A percentile compares a stretch with the other conserved stretches of the same genome.
Conservation (phyloP, 2,113 vertebrate species). For the Dascyllus trimaculatus region DNA sequence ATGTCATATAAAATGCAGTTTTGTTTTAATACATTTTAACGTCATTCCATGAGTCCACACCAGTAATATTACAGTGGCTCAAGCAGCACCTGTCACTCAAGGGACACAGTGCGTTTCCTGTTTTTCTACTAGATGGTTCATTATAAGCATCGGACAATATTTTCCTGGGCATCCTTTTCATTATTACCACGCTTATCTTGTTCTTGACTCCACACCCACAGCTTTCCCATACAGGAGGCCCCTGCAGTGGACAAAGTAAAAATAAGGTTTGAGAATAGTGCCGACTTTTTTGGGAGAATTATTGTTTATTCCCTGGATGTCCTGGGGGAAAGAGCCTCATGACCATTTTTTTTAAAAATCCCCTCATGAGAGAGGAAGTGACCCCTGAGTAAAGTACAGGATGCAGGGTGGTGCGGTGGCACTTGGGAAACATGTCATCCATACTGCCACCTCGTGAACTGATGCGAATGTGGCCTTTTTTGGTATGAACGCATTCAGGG, state of each 20-base stretch:
- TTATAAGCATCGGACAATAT: constrained; percentile 66
- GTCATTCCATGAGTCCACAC: background rate
- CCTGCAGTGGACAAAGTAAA: constrained; percentile 87
- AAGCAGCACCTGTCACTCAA: constrained; percentile 41
- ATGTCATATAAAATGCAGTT: background rate
- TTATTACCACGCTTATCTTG: constrained; percentile 59
- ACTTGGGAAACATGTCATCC: constrained; percentile 60
- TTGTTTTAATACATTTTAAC: background rate
- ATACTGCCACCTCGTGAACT: constrained; percentile 50
- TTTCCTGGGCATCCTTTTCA: constrained; percentile 53
- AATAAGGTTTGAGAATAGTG: constrained; percentile 91
- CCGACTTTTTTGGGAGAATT: constrained; percentile 95
- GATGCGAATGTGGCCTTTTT: constrained; percentile 68
- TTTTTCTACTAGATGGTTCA: constrained; percentile 8
- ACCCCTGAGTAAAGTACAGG: constrained; percentile 44
- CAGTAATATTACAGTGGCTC: background rate
- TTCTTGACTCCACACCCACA: constrained; percentile 88
- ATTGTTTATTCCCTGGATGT: constrained; percentile 92
- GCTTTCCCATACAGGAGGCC: constrained; percentile 88
- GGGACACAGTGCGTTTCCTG: constrained; percentile 17
- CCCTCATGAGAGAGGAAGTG: constrained; percentile 70
- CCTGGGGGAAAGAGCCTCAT: constrained; percentile 86
- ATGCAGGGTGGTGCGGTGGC: constrained; percentile 52
- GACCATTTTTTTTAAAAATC: constrained; percentile 31
- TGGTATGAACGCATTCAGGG: constrained; percentile 44